phyloP scores from a whole-genome alignment of 2,113 vertebrate species.

The Seriola aureovittata region DNA sequence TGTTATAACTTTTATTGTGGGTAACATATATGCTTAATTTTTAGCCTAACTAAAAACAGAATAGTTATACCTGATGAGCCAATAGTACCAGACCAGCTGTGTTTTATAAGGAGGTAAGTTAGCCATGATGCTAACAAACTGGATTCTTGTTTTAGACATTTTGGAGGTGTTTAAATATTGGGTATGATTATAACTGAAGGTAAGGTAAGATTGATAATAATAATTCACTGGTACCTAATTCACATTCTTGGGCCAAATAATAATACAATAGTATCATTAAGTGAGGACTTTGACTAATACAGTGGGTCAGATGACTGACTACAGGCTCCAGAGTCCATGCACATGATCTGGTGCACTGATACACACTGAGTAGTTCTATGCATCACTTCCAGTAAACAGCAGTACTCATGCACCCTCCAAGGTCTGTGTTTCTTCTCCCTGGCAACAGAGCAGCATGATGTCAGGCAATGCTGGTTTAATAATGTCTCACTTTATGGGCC shows the following conservation, averaged over 20 bases:
- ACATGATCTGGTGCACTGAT: slow-evolving; percentile 44
- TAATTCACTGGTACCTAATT: neutral
- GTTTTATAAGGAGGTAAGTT: neutral
- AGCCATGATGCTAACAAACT: neutral
- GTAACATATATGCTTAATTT: no score
- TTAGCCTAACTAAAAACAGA: no score
- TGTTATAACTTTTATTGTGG: no score
- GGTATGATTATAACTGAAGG: neutral
- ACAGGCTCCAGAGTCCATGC: neutral
- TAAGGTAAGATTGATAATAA: neutral
- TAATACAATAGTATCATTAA: neutral
- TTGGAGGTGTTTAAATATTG: no score
- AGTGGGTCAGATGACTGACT: slow-evolving; percentile 16
- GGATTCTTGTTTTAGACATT: neutral
- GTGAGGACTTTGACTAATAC: neutral
- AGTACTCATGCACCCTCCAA: slow-evolving; percentile 52
- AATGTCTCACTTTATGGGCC: slow-evolving; percentile 49
- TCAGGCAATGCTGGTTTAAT: slow-evolving; percentile 52
- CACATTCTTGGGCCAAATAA: neutral
- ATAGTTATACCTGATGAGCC: no score
- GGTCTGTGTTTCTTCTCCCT: slow-evolving; percentile 67
- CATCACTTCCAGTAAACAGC: slow-evolving; percentile 69
- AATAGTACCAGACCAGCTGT: no score
- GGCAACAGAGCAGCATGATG: slow-evolving; percentile 70
- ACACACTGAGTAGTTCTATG: slow-evolving; percentile 55